These are phyloP conservation scores for Tringa solitaria DNA, from an alignment of 2,113 vertebrate genomes.

Conservation along the genomic window DNA sequence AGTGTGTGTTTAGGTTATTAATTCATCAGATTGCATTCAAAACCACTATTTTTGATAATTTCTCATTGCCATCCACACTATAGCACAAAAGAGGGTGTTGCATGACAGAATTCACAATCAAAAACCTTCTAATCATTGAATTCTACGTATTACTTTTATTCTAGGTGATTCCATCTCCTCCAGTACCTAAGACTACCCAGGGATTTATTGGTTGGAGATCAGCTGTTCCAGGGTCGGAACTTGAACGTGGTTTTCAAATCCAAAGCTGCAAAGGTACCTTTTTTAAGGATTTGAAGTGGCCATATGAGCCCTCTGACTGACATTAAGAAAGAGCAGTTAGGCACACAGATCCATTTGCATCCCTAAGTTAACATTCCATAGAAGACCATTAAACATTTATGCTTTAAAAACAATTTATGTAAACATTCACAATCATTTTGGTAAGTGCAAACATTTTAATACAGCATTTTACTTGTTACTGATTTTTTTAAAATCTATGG, in stretches of 20 bases:
- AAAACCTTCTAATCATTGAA: background rate
- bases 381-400: background rate
- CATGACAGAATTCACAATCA: background rate
- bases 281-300: conserved; percentile 72
- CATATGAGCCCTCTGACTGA: conserved; percentile 66
- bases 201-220: conserved; percentile 89
- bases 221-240: conserved; percentile 61
- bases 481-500: background rate
- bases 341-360: background rate
- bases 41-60: background rate
- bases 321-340: background rate
- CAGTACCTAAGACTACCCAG: conserved; percentile 81
- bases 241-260: conserved; percentile 64
- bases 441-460: background rate
- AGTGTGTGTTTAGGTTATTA: background rate
- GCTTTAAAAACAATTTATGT: background rate
- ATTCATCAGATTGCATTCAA: background rate
- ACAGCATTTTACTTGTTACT: background rate
- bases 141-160: background rate
- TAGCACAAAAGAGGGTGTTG: background rate
- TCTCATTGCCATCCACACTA: background rate
- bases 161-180: conserved; percentile 81
- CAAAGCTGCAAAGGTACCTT: conserved; percentile 76
- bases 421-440: background rate
- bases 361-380: background rate